Evolutionary conservation across 2,113 vertebrate species (phyloP).

Genomic region (Maccullochella peelii): DNA sequence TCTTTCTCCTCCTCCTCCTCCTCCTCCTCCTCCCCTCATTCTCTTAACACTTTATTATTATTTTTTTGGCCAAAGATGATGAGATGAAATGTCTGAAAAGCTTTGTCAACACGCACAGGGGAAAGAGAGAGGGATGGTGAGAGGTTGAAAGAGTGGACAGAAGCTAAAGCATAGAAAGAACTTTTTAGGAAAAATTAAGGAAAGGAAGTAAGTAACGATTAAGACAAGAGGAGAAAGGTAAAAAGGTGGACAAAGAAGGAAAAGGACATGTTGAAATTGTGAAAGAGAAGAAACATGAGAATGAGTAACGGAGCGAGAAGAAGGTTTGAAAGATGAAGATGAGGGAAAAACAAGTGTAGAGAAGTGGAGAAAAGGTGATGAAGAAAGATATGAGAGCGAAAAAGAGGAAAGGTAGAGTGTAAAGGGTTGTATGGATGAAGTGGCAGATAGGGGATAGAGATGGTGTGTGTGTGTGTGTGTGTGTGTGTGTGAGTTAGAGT

Average conservation of each 20-base stretch:
- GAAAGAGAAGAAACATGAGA: too few relatives aligned
- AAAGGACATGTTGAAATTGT: not conserved
- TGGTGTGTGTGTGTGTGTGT: constrained; percentile 43
- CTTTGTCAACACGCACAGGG: not conserved
- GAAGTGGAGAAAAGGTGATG: constrained; percentile 31
- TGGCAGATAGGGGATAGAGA: constrained; percentile 54
- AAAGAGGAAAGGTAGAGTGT: constrained; percentile 27
- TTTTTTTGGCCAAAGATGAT: not conserved
- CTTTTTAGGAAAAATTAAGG: too few relatives aligned
- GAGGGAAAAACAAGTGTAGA: not conserved
- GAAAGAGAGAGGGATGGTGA: not conserved
- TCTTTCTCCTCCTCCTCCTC: too few relatives aligned
- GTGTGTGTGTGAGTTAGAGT: constrained; percentile 40
- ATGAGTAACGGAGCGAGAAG: too few relatives aligned
- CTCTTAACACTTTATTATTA: not conserved
- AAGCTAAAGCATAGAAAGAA: too few relatives aligned
- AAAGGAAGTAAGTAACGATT: not conserved
- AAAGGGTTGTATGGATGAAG: constrained; percentile 57
- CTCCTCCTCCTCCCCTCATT: not conserved
- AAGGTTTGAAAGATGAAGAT: constrained; percentile 3
- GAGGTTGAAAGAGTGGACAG: too few relatives aligned
- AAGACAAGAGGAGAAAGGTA: not conserved
- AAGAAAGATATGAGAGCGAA: constrained; percentile 12
- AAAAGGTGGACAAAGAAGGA: not conserved
- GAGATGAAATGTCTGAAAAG: not conserved